Conservation (phyloP, 2,888 invertebrate species). For the Eristalis intricaria region DNA sequence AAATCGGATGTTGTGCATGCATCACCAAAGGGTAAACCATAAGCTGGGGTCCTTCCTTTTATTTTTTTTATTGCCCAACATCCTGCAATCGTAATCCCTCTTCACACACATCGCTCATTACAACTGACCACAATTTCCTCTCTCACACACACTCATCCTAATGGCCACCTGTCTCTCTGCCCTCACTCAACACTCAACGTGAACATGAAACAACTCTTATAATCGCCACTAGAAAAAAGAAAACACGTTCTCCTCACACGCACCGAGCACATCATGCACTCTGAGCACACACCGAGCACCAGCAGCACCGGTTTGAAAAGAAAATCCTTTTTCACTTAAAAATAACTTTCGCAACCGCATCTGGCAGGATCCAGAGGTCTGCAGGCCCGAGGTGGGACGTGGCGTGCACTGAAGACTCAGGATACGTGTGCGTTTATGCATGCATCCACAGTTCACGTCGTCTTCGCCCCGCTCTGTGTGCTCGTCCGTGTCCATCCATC, state of each 20-base stretch:
- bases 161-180: not conserved
- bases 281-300: not conserved
- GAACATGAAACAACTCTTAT: conserved; percentile 11
- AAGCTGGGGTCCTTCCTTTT: not conserved
- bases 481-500: conserved; percentile 22
- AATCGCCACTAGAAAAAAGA: conserved; percentile 15
- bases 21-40: not conserved
- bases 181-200: not conserved
- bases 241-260: conserved; percentile 3
- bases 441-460: conserved; percentile 28
- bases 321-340: conserved; percentile 32
- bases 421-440: conserved; percentile 32
- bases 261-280: conserved; percentile 8
- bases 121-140: not conserved
- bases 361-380: conserved; percentile 7
- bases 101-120: not conserved
- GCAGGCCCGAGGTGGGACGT: not conserved
- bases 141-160: not conserved
- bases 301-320: not conserved
- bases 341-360: conserved; percentile 34
- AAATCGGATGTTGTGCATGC: not conserved
- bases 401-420: conserved; percentile 4
- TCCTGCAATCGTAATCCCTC: not conserved
- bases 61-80: not conserved
- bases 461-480: not conserved